Conservation (phyloP, 2,113 vertebrate species). For the Typhlomys cinereus region DNA sequence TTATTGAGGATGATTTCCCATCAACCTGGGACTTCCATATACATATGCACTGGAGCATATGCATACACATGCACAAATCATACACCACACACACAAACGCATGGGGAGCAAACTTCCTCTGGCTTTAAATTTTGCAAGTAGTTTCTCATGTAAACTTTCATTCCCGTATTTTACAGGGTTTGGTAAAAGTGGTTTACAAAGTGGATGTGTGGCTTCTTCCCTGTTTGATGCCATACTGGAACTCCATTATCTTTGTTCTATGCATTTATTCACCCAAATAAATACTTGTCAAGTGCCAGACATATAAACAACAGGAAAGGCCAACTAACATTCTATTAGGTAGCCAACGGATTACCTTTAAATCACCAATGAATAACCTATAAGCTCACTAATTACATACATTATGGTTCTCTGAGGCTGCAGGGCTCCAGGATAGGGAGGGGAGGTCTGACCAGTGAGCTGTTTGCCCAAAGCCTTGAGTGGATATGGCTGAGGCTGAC, state of each 20-base stretch:
- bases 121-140: conserved; percentile 40
- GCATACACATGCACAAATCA: no score
- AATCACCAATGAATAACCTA: conserved; percentile 12
- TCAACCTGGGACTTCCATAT: no score
- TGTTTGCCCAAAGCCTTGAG: background rate
- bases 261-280: conserved; percentile 41
- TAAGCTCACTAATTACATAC: background rate
- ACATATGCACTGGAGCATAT: no score
- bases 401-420: background rate
- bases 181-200: conserved; percentile 11
- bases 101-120: no score
- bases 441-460: background rate
- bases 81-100: no score
- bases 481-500: background rate
- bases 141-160: conserved; percentile 14
- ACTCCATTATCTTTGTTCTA: background rate
- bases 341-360: conserved; percentile 13
- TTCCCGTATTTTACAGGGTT: background rate
- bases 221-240: background rate
- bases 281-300: conserved; percentile 9
- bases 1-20: no score
- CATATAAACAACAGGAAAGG: conserved; percentile 33
- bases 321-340: background rate
- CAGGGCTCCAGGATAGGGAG: background rate
- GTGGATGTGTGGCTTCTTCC: background rate